Percentiles rank a stretch among this genome's conserved stretches.
These are phyloP conservation scores for Charanyca ferruginea DNA, from an alignment of 2,888 invertebrate species.

Conservation along the genomic window DNA sequence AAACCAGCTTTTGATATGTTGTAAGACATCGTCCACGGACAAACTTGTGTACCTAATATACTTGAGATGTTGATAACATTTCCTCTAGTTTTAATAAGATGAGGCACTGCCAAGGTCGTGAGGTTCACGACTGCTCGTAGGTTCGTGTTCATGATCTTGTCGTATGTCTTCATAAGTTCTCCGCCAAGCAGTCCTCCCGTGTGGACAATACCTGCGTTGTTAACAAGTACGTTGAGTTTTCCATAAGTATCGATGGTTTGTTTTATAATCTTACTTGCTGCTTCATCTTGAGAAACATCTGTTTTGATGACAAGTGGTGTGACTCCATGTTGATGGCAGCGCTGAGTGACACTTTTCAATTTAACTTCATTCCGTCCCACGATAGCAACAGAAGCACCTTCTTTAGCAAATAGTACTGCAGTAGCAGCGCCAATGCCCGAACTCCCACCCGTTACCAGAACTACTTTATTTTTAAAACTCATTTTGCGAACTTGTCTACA, in stretches of 20 bases:
- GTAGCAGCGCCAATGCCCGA: conserved; percentile 78
- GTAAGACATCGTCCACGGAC: conserved; percentile 14
- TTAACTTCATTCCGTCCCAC: conserved; percentile 71
- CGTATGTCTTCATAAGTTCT: conserved; percentile 51
- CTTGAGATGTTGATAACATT: conserved; percentile 65
- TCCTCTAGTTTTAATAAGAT: conserved; percentile 62
- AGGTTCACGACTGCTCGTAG: conserved; percentile 52
- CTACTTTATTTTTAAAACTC: conserved; percentile 68
- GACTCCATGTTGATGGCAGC: conserved; percentile 33
- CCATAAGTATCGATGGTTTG: conserved; percentile 63
- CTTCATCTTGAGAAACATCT: conserved; percentile 57
- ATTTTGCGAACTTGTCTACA: conserved; percentile 40
- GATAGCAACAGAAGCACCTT: conserved; percentile 72
- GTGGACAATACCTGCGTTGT: conserved; percentile 60
- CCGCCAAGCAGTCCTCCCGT: conserved; percentile 31
- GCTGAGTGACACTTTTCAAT: conserved; percentile 59
- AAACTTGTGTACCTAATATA: not conserved
- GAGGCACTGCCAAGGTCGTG: conserved; percentile 51
- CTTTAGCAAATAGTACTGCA: conserved; percentile 71
- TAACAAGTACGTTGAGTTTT: conserved; percentile 66
- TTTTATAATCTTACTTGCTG: conserved; percentile 56
- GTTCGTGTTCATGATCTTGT: conserved; percentile 61
- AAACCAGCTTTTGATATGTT: conserved; percentile 46
- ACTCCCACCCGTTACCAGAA: conserved; percentile 75
- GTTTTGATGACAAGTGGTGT: conserved; percentile 53